Base-by-base conservation (phyloP, 2,888 invertebrate genomes). In the Capitulum mitella region DNA sequence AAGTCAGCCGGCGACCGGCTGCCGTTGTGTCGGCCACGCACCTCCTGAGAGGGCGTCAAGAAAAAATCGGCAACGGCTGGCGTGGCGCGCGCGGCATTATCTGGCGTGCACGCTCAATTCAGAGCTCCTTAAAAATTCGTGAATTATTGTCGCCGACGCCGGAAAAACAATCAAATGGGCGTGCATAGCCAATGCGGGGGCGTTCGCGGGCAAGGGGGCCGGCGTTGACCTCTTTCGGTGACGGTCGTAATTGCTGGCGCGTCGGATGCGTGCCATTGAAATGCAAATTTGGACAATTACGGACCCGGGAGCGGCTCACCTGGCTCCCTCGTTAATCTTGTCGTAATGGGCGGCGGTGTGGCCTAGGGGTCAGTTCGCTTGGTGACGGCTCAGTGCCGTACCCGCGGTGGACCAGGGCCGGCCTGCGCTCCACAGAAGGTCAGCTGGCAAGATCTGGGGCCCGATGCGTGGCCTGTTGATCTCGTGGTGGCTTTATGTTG, bases 81-180 rank as follows among this genome's bases (percentile, higher is more conserved):
- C 70, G 70, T 26, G 58, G 58, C 58, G 58, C 58, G n/a, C n/a
- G 58, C 58, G 58, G 58, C 58, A n/a, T 58, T 58, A 58, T 58
- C 29, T 12, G 19, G n/a, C 58, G 58, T 12, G 32, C 64, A 34
- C 64, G 29, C 64, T 34, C 5, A 26, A 64, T 34, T 32, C 16
- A 34, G 12, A 16, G 34, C 64, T 32, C 32, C 64, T 34, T n/a
- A 64, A 64, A 70, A 70, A 40, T 70, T 37, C 70, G 40, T 70
- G 70, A 70, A 29, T 70, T 70, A 70, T 70, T 40, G 70, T 2
- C 26, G 70, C 37, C 16, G 19, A 16, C 70, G 22, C 26, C 70
- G 40, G 64, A 64, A 70, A 70, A 70, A 70, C 70, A 70, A 70
- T 70, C 70, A 34, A 3, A 40, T 70, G 70, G 70, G 70, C 70